phyloP scores from a whole-genome alignment of 1,140 invertebrate species.

The Episyrphus balteatus region DNA sequence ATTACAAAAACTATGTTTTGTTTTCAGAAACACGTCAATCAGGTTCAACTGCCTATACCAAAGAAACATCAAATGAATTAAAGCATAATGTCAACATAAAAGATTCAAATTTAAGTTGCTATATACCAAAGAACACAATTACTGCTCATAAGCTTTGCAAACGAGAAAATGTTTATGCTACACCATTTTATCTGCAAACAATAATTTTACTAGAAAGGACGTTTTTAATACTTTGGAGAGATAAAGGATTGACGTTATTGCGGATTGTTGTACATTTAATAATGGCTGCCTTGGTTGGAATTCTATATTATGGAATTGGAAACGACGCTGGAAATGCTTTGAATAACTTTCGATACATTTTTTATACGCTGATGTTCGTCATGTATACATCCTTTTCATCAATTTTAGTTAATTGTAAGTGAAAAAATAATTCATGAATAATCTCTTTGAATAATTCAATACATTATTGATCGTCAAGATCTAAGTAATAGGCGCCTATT shows the following conservation, averaged over 20 bases:
- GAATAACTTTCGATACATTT: constrained; percentile 67
- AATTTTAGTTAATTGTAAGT: constrained; percentile 78
- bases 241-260: constrained; percentile 52
- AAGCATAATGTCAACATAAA: constrained; percentile 7
- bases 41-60: no score
- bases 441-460: background rate
- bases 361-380: constrained; percentile 73
- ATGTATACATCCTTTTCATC: constrained; percentile 82
- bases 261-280: constrained; percentile 61
- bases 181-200: constrained; percentile 56
- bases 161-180: constrained; percentile 39
- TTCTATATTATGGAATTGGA: constrained; percentile 70
- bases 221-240: constrained; percentile 44
- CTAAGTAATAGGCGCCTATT: no score
- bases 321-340: constrained; percentile 58
- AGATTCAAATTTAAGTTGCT: constrained; percentile 8
- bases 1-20: no score
- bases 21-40: no score
- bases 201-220: constrained; percentile 50
- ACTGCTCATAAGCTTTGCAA: constrained; percentile 29
- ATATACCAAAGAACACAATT: constrained; percentile 22
- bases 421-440: constrained; percentile 1
- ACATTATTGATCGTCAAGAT: no score
- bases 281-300: constrained; percentile 68
- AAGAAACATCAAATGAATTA: constrained; percentile 15